Percentiles rank a stretch among this genome's conserved stretches.
Conservation (phyloP, 1,140 invertebrate species). For the Drosophila teissieri region DNA sequence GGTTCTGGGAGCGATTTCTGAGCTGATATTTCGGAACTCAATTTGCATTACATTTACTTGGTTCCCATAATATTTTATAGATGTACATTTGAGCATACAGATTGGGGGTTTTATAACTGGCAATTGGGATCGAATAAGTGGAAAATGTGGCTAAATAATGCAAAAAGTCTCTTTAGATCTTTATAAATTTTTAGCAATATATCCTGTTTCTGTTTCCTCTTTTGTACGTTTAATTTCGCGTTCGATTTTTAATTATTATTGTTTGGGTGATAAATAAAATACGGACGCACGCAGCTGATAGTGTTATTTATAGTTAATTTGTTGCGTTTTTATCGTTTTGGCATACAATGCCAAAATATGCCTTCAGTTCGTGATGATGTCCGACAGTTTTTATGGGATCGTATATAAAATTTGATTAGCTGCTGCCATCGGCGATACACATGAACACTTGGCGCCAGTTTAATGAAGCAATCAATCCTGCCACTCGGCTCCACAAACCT, state of each 20-base stretch:
- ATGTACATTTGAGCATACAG: constrained; percentile 1
- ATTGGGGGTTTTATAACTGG: constrained; percentile 16
- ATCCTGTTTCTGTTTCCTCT: too few species aligned
- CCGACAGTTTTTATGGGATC: constrained; percentile 32
- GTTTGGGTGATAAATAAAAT: neutral
- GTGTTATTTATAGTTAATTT: neutral
- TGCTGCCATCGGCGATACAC: constrained; percentile 36
- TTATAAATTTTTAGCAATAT: too few species aligned
- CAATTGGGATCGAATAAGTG: neutral
- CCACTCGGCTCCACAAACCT: constrained; percentile 7
- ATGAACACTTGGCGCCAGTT: constrained; percentile 49
- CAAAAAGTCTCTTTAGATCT: too few species aligned
- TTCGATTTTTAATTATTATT: too few species aligned
- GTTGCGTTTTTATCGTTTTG: neutral
- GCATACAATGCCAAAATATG: neutral
- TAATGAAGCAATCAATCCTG: constrained; percentile 55
- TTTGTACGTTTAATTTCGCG: too few species aligned
- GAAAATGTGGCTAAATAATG: too few species aligned
- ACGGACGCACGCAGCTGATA: too few species aligned
- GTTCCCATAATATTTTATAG: constrained; percentile 73
- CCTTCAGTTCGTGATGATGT: constrained; percentile 5
- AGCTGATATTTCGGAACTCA: constrained; percentile 66
- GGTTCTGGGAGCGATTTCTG: constrained; percentile 4
- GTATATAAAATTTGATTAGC: constrained; percentile 70
- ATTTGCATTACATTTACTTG: constrained; percentile 77